A percentile compares a stretch with the other conserved stretches of the same genome.
Evolutionary conservation across 2,888 invertebrate species (phyloP).

Genomic region (Cantharis nigra): DNA sequence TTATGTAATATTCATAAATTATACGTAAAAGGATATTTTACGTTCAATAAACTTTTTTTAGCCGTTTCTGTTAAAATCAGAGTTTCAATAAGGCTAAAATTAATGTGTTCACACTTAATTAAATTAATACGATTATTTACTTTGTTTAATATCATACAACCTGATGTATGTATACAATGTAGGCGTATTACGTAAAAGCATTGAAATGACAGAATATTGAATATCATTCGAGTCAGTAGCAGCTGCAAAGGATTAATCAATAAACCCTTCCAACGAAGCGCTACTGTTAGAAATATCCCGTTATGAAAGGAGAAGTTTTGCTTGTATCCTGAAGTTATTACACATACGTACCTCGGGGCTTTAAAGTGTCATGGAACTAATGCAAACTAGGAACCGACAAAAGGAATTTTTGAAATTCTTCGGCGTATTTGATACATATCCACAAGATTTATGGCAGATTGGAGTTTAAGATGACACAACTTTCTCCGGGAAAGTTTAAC

Average conservation of each 20-base stretch:
- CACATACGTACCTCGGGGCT: not conserved
- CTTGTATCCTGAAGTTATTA: not conserved
- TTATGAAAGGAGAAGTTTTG: not conserved
- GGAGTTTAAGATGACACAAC: not conserved
- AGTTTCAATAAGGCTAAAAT: not conserved
- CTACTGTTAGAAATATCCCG: constrained; percentile 2
- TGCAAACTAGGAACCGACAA: not conserved
- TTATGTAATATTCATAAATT: not conserved
- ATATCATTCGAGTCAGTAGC: constrained; percentile 1
- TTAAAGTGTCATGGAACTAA: not conserved
- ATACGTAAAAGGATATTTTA: not conserved
- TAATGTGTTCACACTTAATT: not conserved
- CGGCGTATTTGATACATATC: not conserved
- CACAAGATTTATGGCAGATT: not conserved
- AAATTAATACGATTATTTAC: not conserved
- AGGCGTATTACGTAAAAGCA: not conserved
- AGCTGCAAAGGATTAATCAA: constrained; percentile 12
- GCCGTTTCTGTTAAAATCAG: not conserved
- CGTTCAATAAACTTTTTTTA: not conserved
- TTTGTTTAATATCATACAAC: not conserved
- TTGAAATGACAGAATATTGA: not conserved
- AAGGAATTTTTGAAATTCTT: not conserved
- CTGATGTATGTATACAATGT: not conserved
- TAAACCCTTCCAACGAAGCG: constrained; percentile 9
- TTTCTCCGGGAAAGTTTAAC: not conserved